A percentile compares a stretch with the other conserved stretches of the same genome.
phyloP scores from a whole-genome alignment of 1,140 invertebrate genomes.

The Meteorus sp. region DNA sequence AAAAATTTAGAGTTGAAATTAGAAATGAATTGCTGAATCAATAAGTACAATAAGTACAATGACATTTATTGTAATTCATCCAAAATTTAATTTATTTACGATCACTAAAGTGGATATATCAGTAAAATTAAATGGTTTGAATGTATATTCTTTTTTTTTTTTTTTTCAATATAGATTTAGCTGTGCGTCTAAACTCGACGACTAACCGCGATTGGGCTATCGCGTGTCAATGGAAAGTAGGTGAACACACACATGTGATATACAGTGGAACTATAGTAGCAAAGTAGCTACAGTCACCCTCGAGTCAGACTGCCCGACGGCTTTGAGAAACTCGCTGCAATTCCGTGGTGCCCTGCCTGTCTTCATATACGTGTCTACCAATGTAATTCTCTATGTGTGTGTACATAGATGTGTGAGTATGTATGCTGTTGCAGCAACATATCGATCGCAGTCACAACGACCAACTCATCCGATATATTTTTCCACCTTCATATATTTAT shows the following conservation, averaged over 20 bases:
- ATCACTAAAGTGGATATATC: constrained; percentile 20
- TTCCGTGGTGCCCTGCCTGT: constrained; percentile 15
- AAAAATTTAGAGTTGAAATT: neutral
- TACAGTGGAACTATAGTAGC: constrained; percentile 3
- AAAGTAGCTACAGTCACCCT: constrained; percentile 19
- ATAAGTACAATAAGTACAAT: neutral
- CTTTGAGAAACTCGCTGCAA: constrained; percentile 15
- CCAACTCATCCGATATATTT: too few relatives aligned
- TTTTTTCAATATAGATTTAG: constrained; percentile 20
- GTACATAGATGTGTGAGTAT: too few relatives aligned
- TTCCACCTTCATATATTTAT: too few relatives aligned
- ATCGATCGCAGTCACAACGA: neutral
- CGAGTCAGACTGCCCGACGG: constrained; percentile 23
- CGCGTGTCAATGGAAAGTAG: constrained; percentile 29
- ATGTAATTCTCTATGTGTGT: too few relatives aligned
- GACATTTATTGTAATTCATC: neutral
- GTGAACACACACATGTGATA: constrained; percentile 17
- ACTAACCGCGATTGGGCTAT: constrained; percentile 23
- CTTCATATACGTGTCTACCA: constrained; percentile 14
- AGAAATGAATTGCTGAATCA: neutral
- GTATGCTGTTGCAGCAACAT: too few relatives aligned
- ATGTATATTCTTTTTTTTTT: constrained; percentile 12
- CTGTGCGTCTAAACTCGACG: constrained; percentile 17
- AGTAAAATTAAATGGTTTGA: constrained; percentile 2
- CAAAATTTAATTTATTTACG: constrained; percentile 5